A percentile compares a stretch with the other conserved stretches of the same genome.
These are phyloP conservation scores for Alcedo quadribrachys DNA, from an alignment of 2,797 vertebrate species.

Conservation along the genomic window DNA sequence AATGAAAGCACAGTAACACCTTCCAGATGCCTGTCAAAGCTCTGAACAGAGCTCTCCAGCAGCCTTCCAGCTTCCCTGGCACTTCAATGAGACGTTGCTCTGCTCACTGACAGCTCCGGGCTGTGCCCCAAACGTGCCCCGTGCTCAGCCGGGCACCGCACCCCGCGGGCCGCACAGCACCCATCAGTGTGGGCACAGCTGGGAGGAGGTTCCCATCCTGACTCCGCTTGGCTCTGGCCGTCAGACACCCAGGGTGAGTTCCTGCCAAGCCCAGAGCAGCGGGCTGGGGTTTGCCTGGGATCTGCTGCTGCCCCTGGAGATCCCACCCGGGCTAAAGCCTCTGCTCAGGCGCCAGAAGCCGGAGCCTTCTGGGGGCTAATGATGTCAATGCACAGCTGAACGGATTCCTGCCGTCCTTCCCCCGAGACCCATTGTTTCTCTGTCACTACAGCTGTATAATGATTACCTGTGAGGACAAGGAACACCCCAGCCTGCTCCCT, in stretches of 20 bases:
- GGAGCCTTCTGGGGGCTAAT: neutral
- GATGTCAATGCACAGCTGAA: neutral
- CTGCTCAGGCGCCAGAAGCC: neutral
- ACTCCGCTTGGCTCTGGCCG: no score
- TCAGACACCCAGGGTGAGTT: neutral
- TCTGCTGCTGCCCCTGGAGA: neutral
- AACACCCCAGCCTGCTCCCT: neutral
- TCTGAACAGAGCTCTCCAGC: neutral
- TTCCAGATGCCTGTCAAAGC: neutral
- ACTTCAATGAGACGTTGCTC: constrained; percentile 1
- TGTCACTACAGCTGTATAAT: neutral
- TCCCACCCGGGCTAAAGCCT: neutral
- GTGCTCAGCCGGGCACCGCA: neutral
- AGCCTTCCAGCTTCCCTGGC: neutral
- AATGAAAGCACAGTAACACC: neutral
- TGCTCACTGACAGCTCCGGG: neutral
- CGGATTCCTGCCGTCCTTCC: neutral
- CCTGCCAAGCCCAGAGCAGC: accelerated
- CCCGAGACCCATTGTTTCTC: neutral
- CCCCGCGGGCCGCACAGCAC: neutral
- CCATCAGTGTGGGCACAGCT: no score
- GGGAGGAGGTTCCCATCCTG: accelerated
- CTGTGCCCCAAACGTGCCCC: neutral
- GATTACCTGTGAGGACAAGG: neutral
- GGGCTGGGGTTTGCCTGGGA: accelerated